These are phyloP conservation scores for Hipposideros larvatus DNA, from an alignment of 2,797 vertebrate genomes.

Conservation along the genomic window DNA sequence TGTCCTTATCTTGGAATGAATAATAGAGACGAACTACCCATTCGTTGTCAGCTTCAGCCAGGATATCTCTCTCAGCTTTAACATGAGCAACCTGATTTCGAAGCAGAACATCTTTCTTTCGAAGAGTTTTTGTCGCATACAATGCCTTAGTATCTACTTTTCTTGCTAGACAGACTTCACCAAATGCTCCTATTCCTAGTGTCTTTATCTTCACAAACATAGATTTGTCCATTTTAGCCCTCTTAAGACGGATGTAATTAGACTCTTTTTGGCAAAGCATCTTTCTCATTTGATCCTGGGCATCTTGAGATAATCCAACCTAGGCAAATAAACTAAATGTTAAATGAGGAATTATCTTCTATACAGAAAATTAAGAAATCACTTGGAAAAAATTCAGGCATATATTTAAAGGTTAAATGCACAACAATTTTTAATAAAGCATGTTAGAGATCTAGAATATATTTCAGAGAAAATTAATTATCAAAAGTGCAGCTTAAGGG, in stretches of 20 bases:
- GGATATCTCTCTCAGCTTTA: conserved; percentile 98
- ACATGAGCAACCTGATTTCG: conserved; percentile 99
- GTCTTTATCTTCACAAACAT: conserved; percentile 99
- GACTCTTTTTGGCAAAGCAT: conserved; percentile 99
- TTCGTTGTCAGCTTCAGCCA: conserved; percentile 99
- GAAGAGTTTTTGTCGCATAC: conserved; percentile 98
- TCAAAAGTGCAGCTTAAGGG: conserved; percentile 74
- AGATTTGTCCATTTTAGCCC: conserved; percentile 99
- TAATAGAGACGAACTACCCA: conserved; percentile 99
- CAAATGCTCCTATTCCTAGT: conserved; percentile 97
- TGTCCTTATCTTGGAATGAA: conserved; percentile 99
- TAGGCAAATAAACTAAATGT: conserved; percentile 87
- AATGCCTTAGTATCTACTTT: conserved; percentile 97
- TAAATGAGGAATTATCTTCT: conserved; percentile 78
- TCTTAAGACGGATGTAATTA: conserved; percentile 98
- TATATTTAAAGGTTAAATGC: conserved; percentile 80
- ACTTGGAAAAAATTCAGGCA: conserved; percentile 82
- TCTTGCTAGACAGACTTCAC: conserved; percentile 97
- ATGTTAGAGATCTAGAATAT: conserved; percentile 82
- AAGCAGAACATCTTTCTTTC: conserved; percentile 98
- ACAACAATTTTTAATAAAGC: conserved; percentile 78
- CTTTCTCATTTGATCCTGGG: conserved; percentile 99
- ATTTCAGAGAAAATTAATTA: conserved; percentile 81
- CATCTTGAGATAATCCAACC: conserved; percentile 97
- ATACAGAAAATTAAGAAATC: conserved; percentile 68